phyloP scores from a whole-genome alignment of 92 coral and sea anemone species.

The Porites divaricata region DNA sequence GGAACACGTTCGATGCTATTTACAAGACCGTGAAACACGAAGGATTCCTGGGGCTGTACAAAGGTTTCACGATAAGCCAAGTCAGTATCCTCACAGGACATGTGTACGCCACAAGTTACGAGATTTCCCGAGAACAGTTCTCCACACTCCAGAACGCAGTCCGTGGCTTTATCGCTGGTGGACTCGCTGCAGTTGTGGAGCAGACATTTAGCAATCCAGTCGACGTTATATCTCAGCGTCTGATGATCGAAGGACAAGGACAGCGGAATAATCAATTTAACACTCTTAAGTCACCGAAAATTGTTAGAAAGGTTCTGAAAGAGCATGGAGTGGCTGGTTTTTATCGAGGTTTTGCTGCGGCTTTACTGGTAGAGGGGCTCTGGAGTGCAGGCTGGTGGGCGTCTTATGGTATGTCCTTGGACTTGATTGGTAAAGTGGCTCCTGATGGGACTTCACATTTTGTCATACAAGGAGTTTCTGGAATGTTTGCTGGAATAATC shows the following conservation, averaged over 20 bases:
- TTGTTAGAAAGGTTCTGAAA: conserved; percentile 44
- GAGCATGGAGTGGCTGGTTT: conserved; percentile 69
- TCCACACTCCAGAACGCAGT: conserved; percentile 72
- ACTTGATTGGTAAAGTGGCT: conserved; percentile 62
- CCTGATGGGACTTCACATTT: conserved; percentile 79
- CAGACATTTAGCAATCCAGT: conserved; percentile 81
- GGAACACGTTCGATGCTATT: conserved; percentile 82
- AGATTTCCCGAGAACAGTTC: conserved; percentile 77
- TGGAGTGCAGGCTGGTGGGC: conserved; percentile 88
- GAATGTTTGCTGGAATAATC: conserved; percentile 74
- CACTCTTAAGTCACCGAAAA: conserved; percentile 27
- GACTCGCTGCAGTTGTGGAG: conserved; percentile 76
- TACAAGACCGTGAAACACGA: conserved; percentile 74
- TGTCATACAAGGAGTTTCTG: conserved; percentile 74
- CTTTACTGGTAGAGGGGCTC: conserved; percentile 70
- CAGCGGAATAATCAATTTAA: conserved; percentile 11
- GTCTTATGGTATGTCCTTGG: conserved; percentile 68
- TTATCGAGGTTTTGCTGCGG: conserved; percentile 75
- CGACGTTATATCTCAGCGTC: conserved; percentile 78
- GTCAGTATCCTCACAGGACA: conserved; percentile 82
- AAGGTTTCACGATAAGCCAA: conserved; percentile 79
- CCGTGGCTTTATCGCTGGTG: conserved; percentile 92
- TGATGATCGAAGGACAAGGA: conserved; percentile 79
- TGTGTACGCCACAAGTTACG: conserved; percentile 80
- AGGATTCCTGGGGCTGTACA: conserved; percentile 83